Conservation (phyloP, 2,797 vertebrate genomes). For the Crotalus adamanteus region DNA sequence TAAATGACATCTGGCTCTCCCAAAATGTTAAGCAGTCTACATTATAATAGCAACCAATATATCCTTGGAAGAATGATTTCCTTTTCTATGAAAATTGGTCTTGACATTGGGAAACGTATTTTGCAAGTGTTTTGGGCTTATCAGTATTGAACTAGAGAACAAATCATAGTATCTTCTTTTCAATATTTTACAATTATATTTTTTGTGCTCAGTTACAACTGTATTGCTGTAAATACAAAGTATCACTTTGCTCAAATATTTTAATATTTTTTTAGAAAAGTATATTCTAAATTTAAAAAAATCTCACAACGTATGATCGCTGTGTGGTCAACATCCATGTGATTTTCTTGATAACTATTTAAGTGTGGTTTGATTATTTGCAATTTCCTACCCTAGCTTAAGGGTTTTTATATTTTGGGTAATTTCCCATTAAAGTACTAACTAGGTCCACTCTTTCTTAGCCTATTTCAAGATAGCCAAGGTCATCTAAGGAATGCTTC, state of each 20-base stretch:
- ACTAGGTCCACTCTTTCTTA: background rate
- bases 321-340: background rate
- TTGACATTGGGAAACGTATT: constrained; percentile 21
- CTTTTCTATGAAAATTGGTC: constrained; percentile 33
- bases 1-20: constrained; percentile 49
- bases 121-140: background rate
- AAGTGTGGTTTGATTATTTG: background rate
- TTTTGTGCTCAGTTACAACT: background rate
- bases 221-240: background rate
- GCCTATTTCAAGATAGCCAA: background rate
- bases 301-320: background rate
- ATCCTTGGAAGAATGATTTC: constrained; percentile 42
- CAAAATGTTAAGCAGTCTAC: constrained; percentile 15
- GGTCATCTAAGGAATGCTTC: background rate
- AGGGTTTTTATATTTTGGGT: background rate
- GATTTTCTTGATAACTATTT: background rate
- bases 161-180: constrained; percentile 13
- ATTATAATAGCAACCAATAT: constrained; percentile 31
- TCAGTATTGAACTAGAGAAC: constrained; percentile 10
- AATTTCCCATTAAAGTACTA: background rate
- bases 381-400: background rate
- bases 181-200: background rate
- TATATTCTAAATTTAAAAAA: background rate
- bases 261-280: background rate
- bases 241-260: background rate